Conservation (phyloP, 2,888 invertebrate genomes). For the Zeuzera pyrina region DNA sequence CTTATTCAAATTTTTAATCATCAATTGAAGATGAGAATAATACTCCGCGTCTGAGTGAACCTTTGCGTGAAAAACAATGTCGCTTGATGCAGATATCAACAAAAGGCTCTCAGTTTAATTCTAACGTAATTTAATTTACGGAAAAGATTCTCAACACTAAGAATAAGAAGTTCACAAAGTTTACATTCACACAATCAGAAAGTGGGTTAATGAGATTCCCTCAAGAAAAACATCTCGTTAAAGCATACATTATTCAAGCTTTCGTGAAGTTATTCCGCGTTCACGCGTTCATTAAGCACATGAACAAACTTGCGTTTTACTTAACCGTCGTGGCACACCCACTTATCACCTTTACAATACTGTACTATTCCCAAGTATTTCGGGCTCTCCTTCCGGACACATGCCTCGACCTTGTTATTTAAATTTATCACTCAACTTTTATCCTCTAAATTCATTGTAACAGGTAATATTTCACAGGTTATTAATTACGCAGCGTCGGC, state of each 20-base stretch:
- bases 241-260: conserved; percentile 71
- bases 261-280: conserved; percentile 66
- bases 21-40: too few species aligned
- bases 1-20: too few species aligned
- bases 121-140: conserved; percentile 49
- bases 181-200: conserved; percentile 69
- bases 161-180: conserved; percentile 61
- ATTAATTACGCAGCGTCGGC: conserved; percentile 68
- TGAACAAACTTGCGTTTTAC: conserved; percentile 58
- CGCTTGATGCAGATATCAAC: too few species aligned
- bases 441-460: conserved; percentile 70
- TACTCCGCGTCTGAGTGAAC: too few species aligned
- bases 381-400: conserved; percentile 38
- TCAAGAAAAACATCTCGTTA: conserved; percentile 73
- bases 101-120: conserved; percentile 21
- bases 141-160: conserved; percentile 51
- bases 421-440: conserved; percentile 73
- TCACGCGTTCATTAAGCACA: conserved; percentile 69
- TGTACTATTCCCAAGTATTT: conserved; percentile 70
- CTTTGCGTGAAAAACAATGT: too few species aligned
- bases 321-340: conserved; percentile 45
- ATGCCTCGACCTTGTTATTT: conserved; percentile 60
- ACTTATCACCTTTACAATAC: conserved; percentile 58
- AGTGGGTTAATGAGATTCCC: conserved; percentile 71
- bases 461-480: conserved; percentile 72